phyloP scores from a whole-genome alignment of 1,140 invertebrate species.

The Ceratina australensis region DNA sequence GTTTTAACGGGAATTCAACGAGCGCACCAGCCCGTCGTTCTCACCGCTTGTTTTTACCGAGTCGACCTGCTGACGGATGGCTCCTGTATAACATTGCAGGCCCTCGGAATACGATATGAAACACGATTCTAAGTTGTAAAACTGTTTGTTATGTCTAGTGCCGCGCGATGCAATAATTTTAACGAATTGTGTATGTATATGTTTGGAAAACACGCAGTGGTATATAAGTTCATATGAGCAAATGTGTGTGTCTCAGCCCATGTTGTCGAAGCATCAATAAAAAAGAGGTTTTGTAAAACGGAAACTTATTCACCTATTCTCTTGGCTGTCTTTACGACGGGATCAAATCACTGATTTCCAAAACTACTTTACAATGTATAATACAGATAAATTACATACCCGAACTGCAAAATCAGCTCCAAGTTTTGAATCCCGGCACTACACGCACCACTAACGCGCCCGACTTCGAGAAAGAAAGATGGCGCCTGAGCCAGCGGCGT shows the following conservation, averaged over 20 bases:
- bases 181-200: constrained; percentile 65
- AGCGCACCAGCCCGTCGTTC: too few species aligned
- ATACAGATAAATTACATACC: too few species aligned
- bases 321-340: too few species aligned
- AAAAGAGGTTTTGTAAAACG: constrained; percentile 67
- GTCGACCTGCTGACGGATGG: background rate
- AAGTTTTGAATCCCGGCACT: too few species aligned
- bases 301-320: constrained; percentile 1
- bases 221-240: constrained; percentile 68
- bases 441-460: too few species aligned
- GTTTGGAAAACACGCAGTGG: constrained; percentile 64
- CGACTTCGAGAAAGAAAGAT: too few species aligned
- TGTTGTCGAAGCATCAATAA: constrained; percentile 71
- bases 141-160: constrained; percentile 29
- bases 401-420: too few species aligned
- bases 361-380: too few species aligned
- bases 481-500: too few species aligned
- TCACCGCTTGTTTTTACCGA: background rate
- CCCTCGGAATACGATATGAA: constrained; percentile 8
- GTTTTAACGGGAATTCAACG: background rate
- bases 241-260: constrained; percentile 69
- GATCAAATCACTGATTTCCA: too few species aligned
- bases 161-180: constrained; percentile 61
- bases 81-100: constrained; percentile 16
- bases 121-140: constrained; percentile 21